Evolutionary conservation across 2,797 vertebrate genomes (phyloP), one percentile per base, ranked within the genome.

Genomic region (Arrhamphus sclerolepis): DNA sequence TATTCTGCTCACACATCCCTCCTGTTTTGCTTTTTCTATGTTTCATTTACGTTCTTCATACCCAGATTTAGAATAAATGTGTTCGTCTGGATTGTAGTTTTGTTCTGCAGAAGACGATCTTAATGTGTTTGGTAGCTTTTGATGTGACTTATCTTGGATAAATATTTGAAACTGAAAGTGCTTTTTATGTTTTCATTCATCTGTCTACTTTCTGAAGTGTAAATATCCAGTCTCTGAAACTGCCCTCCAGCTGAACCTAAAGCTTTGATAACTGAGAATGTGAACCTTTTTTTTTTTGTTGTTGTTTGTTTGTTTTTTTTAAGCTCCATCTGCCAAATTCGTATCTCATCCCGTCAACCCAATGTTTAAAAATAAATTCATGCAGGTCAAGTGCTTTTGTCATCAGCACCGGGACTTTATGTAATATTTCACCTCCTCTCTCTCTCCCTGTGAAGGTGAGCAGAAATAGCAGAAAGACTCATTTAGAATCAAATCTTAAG

Each of bases 321-420:
- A n/a, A 73, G 52, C 55, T 66, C 38, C 47, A 31, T 68, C 52
- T 72, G 47, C 51, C 17, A 5, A 76, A 71, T 62, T 82, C 63
- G 52, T 63, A 78, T 80, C 71, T 70, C 67, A 55, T 78, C 75
- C 55, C 63, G 82, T 81, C 76, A n/a, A 68, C 65, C 80, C 73
- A 49, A 62, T 71, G 66, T 73, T 80, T 82, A 83, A 84, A 87
- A 84, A 82, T 81, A 82, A 87, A 72, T 72, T 62, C 47, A 26
- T 46, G 53, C 58, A 66, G 67, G 76, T 85, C 76, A 70, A 71
- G 51, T 44, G 4, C 65, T 38, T 40, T 82, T 75, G 52, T 54
- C 56, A 65, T 82, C 77, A 66, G 46, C 57, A 8, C 51, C 6
- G 69, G 62, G 70, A 57, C 44, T 64, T 81, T 82, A 84, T 55